Conservation (phyloP, 2,888 invertebrate species). For the Crematogaster levior region DNA sequence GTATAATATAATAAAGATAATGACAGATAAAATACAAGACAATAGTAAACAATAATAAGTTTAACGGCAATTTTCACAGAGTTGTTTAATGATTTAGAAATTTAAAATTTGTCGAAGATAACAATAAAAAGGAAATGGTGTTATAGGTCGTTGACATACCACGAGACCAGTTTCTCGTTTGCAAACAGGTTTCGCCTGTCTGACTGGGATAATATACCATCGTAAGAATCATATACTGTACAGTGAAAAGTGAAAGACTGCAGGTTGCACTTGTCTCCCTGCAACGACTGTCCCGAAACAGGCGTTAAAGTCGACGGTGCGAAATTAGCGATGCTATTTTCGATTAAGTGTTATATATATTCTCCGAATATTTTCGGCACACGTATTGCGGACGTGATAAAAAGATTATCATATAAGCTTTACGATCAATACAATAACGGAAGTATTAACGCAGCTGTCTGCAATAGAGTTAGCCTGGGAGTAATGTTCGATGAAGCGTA, state of each 20-base stretch:
- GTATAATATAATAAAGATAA: not conserved
- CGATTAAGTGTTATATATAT: not conserved
- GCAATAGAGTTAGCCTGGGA: not conserved
- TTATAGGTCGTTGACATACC: not conserved
- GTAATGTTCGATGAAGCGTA: not conserved
- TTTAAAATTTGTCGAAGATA: not conserved
- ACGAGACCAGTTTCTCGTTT: conserved; percentile 9
- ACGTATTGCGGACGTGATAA: conserved; percentile 1
- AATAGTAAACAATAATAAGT: not conserved
- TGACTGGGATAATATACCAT: not conserved
- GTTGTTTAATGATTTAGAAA: no score
- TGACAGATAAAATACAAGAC: not conserved
- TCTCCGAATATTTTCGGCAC: not conserved
- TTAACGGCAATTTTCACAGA: not conserved
- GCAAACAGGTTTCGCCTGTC: conserved; percentile 23
- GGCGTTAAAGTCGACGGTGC: not conserved
- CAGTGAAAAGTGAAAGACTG: conserved; percentile 43
- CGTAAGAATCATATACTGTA: not conserved
- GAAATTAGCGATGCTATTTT: conserved; percentile 31
- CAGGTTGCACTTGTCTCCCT: conserved; percentile 6
- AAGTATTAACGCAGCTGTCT: not conserved
- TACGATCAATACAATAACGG: not conserved
- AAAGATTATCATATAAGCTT: not conserved
- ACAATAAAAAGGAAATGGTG: not conserved
- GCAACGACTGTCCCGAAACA: not conserved